Evolutionary conservation across 1,140 invertebrate genomes (phyloP).

Genomic region (Drosophila arawakana): DNA sequence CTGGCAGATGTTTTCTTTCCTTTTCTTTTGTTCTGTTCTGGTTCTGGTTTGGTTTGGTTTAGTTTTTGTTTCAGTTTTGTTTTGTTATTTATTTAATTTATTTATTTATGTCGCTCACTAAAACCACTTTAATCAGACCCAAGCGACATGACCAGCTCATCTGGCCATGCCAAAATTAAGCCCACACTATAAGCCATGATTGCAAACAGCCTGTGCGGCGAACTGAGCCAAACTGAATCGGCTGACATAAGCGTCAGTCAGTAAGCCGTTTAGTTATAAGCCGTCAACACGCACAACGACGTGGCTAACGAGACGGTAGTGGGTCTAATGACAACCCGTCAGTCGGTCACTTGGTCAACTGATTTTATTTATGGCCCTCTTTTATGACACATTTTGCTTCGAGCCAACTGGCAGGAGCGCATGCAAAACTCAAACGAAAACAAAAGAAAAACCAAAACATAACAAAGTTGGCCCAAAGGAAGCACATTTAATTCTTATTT

Average conservation of each 20-base stretch:
- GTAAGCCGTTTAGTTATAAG: conserved; percentile 70
- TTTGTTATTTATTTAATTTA: conserved; percentile 66
- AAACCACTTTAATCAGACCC: conserved; percentile 76
- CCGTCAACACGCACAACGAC: conserved; percentile 62
- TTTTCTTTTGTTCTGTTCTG: conserved; percentile 20
- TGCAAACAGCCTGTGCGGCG: conserved; percentile 13
- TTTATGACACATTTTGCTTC: conserved; percentile 66
- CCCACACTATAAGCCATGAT: conserved; percentile 39
- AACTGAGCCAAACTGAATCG: neutral
- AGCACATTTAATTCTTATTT: conserved; percentile 23
- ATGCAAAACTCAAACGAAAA: conserved; percentile 33
- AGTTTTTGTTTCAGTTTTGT: conserved; percentile 7
- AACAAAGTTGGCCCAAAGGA: conserved; percentile 28
- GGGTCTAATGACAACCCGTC: conserved; percentile 57
- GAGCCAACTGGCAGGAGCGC: conserved; percentile 42
- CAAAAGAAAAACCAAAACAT: neutral
- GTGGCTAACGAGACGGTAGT: conserved; percentile 27
- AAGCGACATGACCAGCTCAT: conserved; percentile 50
- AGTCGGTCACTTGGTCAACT: conserved; percentile 44
- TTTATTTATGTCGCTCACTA: conserved; percentile 71
- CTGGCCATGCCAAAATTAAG: conserved; percentile 60
- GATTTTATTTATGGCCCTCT: conserved; percentile 70
- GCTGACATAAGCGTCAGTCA: conserved; percentile 22
- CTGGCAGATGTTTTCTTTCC: conserved; percentile 46
- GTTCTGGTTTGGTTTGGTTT: conserved; percentile 2